phyloP scores from a whole-genome alignment of 53 echinoderm and acorn worm genomes.

The Antedon mediterranea region DNA sequence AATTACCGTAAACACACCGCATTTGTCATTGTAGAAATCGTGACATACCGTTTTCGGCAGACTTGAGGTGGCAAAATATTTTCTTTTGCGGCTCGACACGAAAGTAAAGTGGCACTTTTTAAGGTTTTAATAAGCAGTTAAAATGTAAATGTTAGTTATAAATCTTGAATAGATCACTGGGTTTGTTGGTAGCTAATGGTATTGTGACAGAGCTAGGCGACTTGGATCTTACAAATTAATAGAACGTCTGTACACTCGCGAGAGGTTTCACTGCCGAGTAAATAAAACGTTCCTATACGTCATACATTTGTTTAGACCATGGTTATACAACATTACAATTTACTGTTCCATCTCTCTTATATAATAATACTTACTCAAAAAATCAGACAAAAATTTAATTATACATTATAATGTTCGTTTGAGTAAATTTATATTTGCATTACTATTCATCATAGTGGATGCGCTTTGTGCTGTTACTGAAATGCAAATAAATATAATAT shows the following conservation, averaged over 20 bases:
- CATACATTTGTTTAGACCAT: no score
- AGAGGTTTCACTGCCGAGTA: background rate
- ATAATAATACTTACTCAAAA: no score
- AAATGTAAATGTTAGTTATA: background rate
- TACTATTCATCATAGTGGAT: no score
- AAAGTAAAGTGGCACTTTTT: background rate
- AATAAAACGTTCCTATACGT: background rate
- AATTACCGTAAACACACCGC: background rate
- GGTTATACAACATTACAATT: no score
- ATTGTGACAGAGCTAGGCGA: background rate
- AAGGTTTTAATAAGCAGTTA: constrained; percentile 1
- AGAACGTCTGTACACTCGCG: background rate
- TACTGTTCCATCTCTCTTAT: no score
- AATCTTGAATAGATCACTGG: background rate
- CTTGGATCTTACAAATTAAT: background rate
- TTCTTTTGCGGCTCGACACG: background rate
- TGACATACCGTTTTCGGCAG: background rate
- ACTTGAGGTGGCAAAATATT: background rate
- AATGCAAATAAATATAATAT: no score
- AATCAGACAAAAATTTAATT: no score
- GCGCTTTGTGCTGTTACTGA: no score
- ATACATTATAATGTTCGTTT: no score
- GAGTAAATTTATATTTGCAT: no score
- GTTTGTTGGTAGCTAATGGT: background rate
- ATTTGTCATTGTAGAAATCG: background rate